Percentiles rank a stretch among this genome's conserved stretches.
These are phyloP conservation scores for Perizoma flavofasciatum DNA, from an alignment of 2,888 invertebrate genomes.

Conservation along the genomic window DNA sequence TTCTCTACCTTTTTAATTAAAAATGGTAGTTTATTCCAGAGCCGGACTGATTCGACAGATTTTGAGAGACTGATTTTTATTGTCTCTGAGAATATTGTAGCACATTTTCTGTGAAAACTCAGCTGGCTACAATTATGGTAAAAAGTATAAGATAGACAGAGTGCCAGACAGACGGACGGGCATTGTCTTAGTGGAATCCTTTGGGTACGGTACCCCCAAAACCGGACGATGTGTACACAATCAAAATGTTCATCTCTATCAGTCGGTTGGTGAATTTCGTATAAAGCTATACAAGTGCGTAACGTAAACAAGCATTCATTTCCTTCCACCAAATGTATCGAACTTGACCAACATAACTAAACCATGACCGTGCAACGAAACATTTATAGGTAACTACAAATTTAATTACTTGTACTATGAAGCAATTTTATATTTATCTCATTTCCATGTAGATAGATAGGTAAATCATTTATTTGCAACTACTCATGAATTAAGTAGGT, in stretches of 20 bases:
- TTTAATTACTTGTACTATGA: conserved; percentile 9
- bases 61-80: too few species aligned
- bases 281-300: neutral
- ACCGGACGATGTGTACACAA: neutral
- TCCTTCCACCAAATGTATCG: conserved; percentile 27
- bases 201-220: neutral
- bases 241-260: neutral
- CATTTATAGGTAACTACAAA: conserved; percentile 9
- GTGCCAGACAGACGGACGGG: too few species aligned
- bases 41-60: too few species aligned
- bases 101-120: too few species aligned
- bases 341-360: conserved; percentile 37
- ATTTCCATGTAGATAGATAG: neutral
- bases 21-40: too few species aligned
- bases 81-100: too few species aligned
- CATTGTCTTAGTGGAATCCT: too few species aligned
- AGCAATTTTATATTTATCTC: conserved; percentile 1
- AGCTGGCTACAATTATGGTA: too few species aligned
- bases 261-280: neutral
- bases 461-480: too few species aligned
- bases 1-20: too few species aligned
- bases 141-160: too few species aligned
- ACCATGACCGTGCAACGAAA: conserved; percentile 35
- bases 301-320: conserved; percentile 5
- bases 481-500: too few species aligned